phyloP scores from a whole-genome alignment of 1,140 invertebrate species.

The Drosophila melanica region DNA sequence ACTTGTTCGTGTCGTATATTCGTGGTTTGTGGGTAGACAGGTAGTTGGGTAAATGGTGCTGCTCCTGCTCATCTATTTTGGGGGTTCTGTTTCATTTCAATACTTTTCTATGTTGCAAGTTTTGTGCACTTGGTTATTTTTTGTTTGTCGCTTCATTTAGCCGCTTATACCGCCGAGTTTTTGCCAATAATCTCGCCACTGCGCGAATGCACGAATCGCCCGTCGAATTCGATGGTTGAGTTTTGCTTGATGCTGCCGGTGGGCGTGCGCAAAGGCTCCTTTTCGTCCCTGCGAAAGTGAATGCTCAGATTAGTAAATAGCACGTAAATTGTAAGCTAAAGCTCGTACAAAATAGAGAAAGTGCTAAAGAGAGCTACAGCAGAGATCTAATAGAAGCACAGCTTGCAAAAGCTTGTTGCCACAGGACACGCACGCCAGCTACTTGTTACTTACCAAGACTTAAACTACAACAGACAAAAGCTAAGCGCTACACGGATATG shows the following conservation, averaged over 20 bases:
- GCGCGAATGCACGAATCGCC: constrained; percentile 90
- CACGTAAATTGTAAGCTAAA: not conserved
- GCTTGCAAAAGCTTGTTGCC: constrained; percentile 5
- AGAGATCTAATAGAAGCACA: not conserved
- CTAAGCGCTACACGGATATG: constrained; percentile 1
- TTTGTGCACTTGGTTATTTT: constrained; percentile 35
- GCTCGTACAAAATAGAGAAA: not conserved
- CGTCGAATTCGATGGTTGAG: constrained; percentile 91
- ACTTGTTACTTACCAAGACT: not conserved
- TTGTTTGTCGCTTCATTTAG: too few species aligned
- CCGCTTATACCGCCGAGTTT: constrained; percentile 91
- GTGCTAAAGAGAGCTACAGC: not conserved
- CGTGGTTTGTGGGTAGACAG: constrained; percentile 11
- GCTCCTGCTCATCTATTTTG: constrained; percentile 7
- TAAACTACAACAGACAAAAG: constrained; percentile 6
- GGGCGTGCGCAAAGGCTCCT: constrained; percentile 90
- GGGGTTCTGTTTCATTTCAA: constrained; percentile 21
- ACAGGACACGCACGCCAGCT: not conserved
- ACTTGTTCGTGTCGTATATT: constrained; percentile 34
- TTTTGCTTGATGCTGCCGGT: constrained; percentile 89
- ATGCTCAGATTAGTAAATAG: not conserved
- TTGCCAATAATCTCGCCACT: constrained; percentile 92
- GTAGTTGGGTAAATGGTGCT: constrained; percentile 12
- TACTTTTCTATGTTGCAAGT: constrained; percentile 53
- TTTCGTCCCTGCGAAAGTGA: constrained; percentile 88